Percentiles rank a stretch among this genome's conserved stretches.
Conservation (phyloP, 2,113 vertebrate genomes). For the Saimiri boliviensis region DNA sequence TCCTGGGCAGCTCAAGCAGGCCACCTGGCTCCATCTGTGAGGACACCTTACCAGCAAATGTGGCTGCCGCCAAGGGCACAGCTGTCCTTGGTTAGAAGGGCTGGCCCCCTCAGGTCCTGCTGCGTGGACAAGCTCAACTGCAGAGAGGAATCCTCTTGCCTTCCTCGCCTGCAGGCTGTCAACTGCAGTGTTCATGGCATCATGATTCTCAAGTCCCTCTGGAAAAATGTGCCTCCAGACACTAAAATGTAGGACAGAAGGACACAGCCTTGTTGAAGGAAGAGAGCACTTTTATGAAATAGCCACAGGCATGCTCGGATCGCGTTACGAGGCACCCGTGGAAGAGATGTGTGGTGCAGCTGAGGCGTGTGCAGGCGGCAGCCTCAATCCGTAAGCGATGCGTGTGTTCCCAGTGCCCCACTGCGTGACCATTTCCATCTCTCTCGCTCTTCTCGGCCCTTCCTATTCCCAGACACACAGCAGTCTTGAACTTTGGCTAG, state of each 20-base stretch:
- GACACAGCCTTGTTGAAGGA: background rate
- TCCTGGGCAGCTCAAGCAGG: background rate
- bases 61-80: background rate
- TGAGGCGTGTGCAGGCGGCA: background rate
- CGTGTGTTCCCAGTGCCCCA: background rate
- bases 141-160: background rate
- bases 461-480: background rate
- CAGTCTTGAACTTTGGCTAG: background rate
- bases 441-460: background rate
- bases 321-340: background rate
- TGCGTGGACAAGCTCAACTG: background rate
- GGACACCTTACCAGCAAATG: background rate
- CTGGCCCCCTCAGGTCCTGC: background rate
- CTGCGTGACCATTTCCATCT: background rate
- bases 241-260: background rate
- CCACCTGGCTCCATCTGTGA: background rate
- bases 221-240: background rate
- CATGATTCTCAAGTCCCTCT: fast-evolving
- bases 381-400: too few relatives aligned
- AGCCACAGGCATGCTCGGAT: background rate
- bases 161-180: background rate
- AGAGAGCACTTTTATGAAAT: background rate
- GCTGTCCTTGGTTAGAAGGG: background rate
- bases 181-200: fast-evolving
- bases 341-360: background rate